Conservation (phyloP, 2,888 invertebrate species). For the Ormia ochracea region DNA sequence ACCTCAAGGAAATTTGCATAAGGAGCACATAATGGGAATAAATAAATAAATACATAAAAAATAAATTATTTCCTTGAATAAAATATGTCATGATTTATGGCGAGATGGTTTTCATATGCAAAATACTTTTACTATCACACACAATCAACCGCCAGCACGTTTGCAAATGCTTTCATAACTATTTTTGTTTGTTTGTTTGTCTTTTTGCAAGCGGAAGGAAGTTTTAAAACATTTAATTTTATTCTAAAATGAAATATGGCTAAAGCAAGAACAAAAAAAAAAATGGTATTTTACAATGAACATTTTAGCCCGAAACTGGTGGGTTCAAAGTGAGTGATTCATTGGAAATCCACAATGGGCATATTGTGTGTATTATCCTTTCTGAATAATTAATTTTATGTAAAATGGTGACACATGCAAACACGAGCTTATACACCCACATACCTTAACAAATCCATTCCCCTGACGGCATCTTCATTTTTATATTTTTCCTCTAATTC, state of each 20-base stretch:
- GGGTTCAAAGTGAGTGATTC: not conserved
- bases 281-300: not conserved
- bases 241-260: not conserved
- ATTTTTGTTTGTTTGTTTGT: not conserved
- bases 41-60: conserved; percentile 7
- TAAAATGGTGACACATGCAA: too few relatives aligned
- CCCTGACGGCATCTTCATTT: conserved; percentile 71
- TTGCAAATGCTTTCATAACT: not conserved
- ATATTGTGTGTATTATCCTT: not conserved
- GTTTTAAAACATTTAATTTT: conserved; percentile 23
- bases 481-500: conserved; percentile 71
- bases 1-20: conserved; percentile 34
- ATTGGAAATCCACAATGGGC: not conserved
- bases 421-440: too few relatives aligned
- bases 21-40: not conserved
- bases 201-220: conserved; percentile 36
- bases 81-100: conserved; percentile 54
- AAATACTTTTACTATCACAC: conserved; percentile 1
- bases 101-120: conserved; percentile 37
- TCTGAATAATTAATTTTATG: not conserved
- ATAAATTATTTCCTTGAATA: conserved; percentile 43
- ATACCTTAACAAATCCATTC: conserved; percentile 75
- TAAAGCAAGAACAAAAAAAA: too few relatives aligned
- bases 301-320: not conserved
- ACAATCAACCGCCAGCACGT: not conserved